phyloP scores from a whole-genome alignment of 2,888 invertebrate species.

The Steinernema scapterisci region DNA sequence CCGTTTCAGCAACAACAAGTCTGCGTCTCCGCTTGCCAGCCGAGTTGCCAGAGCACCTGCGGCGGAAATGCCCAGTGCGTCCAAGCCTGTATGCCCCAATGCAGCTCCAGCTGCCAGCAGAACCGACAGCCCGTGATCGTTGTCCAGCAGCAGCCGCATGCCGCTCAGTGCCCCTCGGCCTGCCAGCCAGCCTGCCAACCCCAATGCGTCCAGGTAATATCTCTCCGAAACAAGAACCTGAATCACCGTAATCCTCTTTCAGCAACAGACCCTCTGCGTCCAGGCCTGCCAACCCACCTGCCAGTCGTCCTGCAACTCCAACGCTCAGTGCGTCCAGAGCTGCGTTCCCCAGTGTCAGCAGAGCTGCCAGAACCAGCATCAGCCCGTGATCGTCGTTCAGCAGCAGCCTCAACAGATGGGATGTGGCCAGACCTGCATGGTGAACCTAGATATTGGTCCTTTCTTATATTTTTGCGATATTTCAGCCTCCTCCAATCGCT shows the following conservation, averaged over 20 bases:
- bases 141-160: slow-evolving; percentile 29
- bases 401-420: slow-evolving; percentile 47
- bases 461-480: background rate
- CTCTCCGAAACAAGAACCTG: background rate
- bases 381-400: slow-evolving; percentile 44
- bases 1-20: slow-evolving; percentile 29
- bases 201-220: slow-evolving; percentile 46
- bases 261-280: slow-evolving; percentile 41
- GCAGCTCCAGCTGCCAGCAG: slow-evolving; percentile 40
- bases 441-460: slow-evolving; percentile 31
- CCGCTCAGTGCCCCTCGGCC: slow-evolving; percentile 35
- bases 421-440: slow-evolving; percentile 59
- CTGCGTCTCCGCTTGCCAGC: slow-evolving; percentile 46
- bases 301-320: slow-evolving; percentile 29
- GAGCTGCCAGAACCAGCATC: slow-evolving; percentile 50
- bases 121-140: slow-evolving; percentile 39
- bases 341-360: slow-evolving; percentile 45
- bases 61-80: slow-evolving; percentile 59
- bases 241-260: slow-evolving; percentile 21
- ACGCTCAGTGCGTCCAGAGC: slow-evolving; percentile 22
- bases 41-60: slow-evolving; percentile 56
- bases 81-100: slow-evolving; percentile 45
- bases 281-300: slow-evolving; percentile 39
- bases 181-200: slow-evolving; percentile 53
- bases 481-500: slow-evolving; percentile 53